Base-by-base conservation (phyloP, 2,797 vertebrate genomes). In the Acrocephalus scirpaceus region DNA sequence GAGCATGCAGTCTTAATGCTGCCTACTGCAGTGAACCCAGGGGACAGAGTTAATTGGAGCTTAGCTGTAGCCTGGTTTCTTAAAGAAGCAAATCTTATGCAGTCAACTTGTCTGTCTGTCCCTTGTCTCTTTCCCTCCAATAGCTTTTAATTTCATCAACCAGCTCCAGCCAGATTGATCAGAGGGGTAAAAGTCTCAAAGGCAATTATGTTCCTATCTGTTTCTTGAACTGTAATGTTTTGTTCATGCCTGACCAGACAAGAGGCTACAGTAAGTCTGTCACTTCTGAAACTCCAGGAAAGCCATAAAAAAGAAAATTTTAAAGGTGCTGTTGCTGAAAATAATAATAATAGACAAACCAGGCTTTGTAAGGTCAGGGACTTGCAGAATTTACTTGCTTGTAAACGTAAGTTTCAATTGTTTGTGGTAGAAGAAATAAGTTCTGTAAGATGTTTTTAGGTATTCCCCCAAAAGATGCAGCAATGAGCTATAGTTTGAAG, bases 11-110 rank as follows among this genome's bases (percentile, higher is more conserved):
- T 72, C 47, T 86, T 88, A 90, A 84, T 86, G 51, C 51, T 95
- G 73, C 70, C 66, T 90, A n/a, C 58, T 93, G 42, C 58, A 92
- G 27, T 82, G 44, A 92, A 38, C 92, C 32, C 86, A 78, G 26
- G 82, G 51, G 88, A 86, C 36, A 90, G 86, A 94, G 93, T 95
- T 96, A 95, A 95, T 78, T 94, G 80, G 60, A 95, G 74, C 73
- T 95, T 93, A 95, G 70, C 80, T 79, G 66, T 62, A 95, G 74
- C 70, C 77, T 88, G 86, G 60, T 93, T 95, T 86, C 80, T 88
- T 88, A 84, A 83, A 91, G 88, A 90, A 90, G 56, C 48, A 66
- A 86, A 62, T 56, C 58, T 83, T 88, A 47, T n/a, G 47, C 86
- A 86, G 83, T 75, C 86, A 61, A 23, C 58, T 26, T 75, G 21